phyloP scores from a whole-genome alignment of 2,113 vertebrate genomes.

The Leptodactylus fuscus region DNA sequence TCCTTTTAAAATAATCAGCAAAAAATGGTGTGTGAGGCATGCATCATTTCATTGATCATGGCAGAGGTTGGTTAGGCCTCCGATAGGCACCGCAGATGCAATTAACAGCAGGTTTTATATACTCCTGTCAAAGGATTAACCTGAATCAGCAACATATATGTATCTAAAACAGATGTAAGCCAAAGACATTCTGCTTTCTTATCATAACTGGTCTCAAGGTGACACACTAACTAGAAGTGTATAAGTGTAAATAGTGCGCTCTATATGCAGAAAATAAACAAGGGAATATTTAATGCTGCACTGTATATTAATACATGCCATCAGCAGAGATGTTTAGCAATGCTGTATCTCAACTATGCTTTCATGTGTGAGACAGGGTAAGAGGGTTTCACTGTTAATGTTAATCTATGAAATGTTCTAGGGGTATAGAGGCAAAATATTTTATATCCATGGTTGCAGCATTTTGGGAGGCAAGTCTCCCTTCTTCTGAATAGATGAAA shows the following conservation, averaged over 20 bases:
- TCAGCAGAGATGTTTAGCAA: neutral
- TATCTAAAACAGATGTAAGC: slow-evolving; percentile 12
- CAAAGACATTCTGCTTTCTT: slow-evolving; percentile 14
- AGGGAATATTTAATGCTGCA: neutral
- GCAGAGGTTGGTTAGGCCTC: slow-evolving; percentile 6
- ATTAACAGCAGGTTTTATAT: slow-evolving; percentile 14
- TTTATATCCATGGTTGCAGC: too few relatives aligned
- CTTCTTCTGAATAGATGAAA: too few relatives aligned
- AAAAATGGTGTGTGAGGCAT: neutral
- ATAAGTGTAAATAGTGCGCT: neutral
- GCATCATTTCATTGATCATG: slow-evolving; percentile 18
- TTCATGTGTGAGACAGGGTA: neutral
- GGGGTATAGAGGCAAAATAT: too few relatives aligned
- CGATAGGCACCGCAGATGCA: slow-evolving; percentile 21
- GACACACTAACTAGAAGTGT: neutral
- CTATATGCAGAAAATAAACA: neutral
- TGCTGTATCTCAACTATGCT: neutral
- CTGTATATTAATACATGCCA: neutral
- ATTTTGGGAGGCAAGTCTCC: too few relatives aligned
- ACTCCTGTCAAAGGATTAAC: slow-evolving; percentile 6
- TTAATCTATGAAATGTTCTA: too few relatives aligned
- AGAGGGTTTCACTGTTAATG: too few relatives aligned
- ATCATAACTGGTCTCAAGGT: slow-evolving; percentile 3
- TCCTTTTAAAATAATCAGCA: slow-evolving; percentile 8
- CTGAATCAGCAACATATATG: slow-evolving; percentile 23